These are phyloP conservation scores for Prosopocoilus inquinatus DNA, from an alignment of 2,888 invertebrate species.

Conservation along the genomic window DNA sequence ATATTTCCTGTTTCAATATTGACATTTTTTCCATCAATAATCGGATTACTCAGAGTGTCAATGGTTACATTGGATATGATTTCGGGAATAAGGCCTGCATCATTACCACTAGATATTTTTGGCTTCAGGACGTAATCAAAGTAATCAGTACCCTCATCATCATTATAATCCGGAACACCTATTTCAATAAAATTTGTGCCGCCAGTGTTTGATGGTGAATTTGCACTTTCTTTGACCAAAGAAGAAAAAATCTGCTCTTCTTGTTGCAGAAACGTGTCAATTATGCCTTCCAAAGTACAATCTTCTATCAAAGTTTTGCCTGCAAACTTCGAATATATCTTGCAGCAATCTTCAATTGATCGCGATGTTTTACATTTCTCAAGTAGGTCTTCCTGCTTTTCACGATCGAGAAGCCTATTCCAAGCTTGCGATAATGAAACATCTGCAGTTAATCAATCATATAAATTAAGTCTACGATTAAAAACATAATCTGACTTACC, in stretches of 20 bases:
- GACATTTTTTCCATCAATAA: slow-evolving; percentile 10
- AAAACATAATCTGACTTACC: background rate
- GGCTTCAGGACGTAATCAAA: slow-evolving; percentile 18
- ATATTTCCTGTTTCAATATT: slow-evolving; percentile 4
- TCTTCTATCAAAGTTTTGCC: slow-evolving; percentile 15
- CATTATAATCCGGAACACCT: background rate
- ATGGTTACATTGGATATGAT: background rate
- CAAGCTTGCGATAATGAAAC: no score
- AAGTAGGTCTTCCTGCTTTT: background rate
- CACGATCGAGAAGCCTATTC: no score
- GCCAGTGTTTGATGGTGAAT: background rate
- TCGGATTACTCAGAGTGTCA: slow-evolving; percentile 10
- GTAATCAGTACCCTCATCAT: background rate
- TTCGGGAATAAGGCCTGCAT: background rate
- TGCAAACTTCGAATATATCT: background rate
- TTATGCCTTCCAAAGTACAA: slow-evolving; percentile 29
- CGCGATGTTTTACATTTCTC: background rate
- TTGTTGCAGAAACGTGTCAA: slow-evolving; percentile 19
- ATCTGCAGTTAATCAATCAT: no score
- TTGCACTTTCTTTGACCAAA: background rate
- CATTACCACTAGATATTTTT: slow-evolving; percentile 1
- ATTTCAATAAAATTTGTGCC: background rate
- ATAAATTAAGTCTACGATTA: no score
- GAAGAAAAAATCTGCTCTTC: background rate
- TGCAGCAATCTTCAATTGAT: slow-evolving; percentile 7